Evolutionary conservation across 2,888 invertebrate species (phyloP), one percentile per base, ranked within the genome.

Genomic region (Torymus texanus): DNA sequence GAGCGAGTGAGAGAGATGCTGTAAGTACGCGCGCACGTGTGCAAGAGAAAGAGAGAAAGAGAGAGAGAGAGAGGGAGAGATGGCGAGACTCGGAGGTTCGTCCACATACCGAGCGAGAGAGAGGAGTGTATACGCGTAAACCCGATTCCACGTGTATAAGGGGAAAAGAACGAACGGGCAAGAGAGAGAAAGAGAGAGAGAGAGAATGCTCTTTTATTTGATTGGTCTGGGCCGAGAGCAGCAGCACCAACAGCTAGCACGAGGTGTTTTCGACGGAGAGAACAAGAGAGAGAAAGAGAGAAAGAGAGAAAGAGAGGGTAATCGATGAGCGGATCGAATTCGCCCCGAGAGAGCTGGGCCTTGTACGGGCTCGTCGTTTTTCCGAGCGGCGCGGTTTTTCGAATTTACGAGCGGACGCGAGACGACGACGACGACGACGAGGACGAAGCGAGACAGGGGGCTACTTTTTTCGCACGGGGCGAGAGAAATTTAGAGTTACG

Each of bases 11-110:
- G 63, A 53, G 56, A 73, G 41, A 41, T 41, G 41, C 84, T 83
- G 84, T 82, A 84, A 82, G 84, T 84, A 84, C 78, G 53, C 58
- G 56, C 41, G 73, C 83, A 83, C 82, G 83, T 83, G 85, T 82
- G 82, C 51, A 70, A 59, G 62, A 83, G 81, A 82, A 67, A 51
- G 67, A 56, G 58, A 56, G 63, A 56, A 51, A 56, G 63, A 71
- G 51, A 24, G 70, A 67, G 16, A 21, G 13, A 24, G 66, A 1
- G 24, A 67, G 24, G 18, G 70, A 50, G 63, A 53, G 56, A 73
- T n/a, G 14, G 29, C 24, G 74, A 75, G 58, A 50, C 74, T 75
- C 74, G 56, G 18, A 21, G 41, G 65, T 56, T 18, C 56, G 63
- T 50, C 24, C 66, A 59, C 29, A 59, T 75, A 61, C 29, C 66